Evolutionary conservation across 2,888 invertebrate genomes (phyloP).

Genomic region (Pollenia amentaria): DNA sequence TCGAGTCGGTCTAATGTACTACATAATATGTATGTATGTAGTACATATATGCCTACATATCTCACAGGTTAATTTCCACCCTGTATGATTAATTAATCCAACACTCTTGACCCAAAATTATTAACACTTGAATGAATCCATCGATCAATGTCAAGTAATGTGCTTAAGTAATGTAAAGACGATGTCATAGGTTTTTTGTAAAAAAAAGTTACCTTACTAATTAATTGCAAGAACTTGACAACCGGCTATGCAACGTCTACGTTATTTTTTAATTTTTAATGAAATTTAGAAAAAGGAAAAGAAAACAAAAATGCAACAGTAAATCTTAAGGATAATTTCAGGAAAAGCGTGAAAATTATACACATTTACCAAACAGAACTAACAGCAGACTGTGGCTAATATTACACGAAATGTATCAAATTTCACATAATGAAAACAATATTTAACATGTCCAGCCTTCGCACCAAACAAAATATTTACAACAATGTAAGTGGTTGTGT

Average conservation of each 20-base stretch:
- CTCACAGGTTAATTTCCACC: constrained; percentile 3
- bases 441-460: background rate
- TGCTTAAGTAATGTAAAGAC: background rate
- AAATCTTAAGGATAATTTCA: background rate
- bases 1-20: no score
- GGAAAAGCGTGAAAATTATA: constrained; percentile 5
- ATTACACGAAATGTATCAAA: constrained; percentile 9
- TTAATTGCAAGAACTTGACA: constrained; percentile 14
- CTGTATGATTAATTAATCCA: background rate
- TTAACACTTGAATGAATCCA: background rate
- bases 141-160: constrained; percentile 1
- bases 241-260: background rate
- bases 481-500: background rate
- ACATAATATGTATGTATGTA: no score
- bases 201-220: background rate
- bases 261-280: constrained; percentile 32
- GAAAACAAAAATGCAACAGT: constrained; percentile 1
- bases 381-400: background rate
- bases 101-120: background rate
- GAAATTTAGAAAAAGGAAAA: background rate
- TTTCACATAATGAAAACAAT: background rate
- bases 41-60: no score
- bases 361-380: background rate
- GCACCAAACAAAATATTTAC: background rate
- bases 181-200: no score